A percentile compares a stretch with the other conserved stretches of the same genome.
These are phyloP conservation scores for Bambusicola thoracicus DNA, from an alignment of 2,113 vertebrate species.

Conservation along the genomic window DNA sequence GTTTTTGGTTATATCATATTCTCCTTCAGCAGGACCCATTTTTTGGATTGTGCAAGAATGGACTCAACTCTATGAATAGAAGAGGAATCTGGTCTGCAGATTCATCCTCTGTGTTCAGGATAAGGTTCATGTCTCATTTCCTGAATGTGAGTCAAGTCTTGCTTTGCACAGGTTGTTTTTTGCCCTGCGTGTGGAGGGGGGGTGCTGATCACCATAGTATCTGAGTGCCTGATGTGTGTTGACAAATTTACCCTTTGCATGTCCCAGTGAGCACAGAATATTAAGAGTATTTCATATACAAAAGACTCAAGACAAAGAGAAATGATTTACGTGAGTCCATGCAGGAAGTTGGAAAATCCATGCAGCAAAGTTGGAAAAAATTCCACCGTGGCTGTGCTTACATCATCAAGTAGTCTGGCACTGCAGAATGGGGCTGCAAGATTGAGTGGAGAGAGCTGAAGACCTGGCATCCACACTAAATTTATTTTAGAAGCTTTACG, in stretches of 20 bases:
- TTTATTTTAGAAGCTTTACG: background rate
- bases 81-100: background rate
- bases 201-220: slow-evolving; percentile 9
- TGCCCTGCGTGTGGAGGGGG: background rate
- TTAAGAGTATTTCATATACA: background rate
- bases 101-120: background rate
- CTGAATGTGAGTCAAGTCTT: background rate
- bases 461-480: background rate
- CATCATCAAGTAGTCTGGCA: background rate
- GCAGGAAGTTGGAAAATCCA: background rate
- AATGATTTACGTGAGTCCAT: slow-evolving; percentile 25
- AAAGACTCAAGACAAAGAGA: slow-evolving; percentile 2
- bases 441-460: background rate
- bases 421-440: background rate
- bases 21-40: background rate
- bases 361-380: background rate
- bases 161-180: background rate
- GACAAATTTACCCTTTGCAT: slow-evolving; percentile 37
- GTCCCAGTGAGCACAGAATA: background rate
- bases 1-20: background rate
- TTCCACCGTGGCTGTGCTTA: background rate
- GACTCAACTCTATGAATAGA: background rate
- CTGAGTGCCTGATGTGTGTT: slow-evolving; percentile 18
- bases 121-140: background rate
- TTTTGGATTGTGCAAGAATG: background rate